Percentiles rank a stretch among this genome's conserved stretches.
Evolutionary conservation across 2,113 vertebrate species (phyloP).

Genomic region (Nannospalax galili): DNA sequence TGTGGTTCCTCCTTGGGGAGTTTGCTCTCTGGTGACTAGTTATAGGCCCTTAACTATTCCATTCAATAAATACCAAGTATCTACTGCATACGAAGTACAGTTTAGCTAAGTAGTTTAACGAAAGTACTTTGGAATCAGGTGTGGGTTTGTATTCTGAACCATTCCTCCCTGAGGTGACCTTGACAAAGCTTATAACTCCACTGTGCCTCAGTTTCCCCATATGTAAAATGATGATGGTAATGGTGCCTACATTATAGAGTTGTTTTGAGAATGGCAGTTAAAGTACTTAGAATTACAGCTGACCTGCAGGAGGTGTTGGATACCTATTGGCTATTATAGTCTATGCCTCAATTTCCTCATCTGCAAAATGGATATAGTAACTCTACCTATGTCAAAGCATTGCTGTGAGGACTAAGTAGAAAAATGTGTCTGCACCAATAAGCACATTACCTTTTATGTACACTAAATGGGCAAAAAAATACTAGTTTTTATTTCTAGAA

Average conservation of each 20-base stretch:
- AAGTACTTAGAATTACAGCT: background rate
- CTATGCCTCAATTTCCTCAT: background rate
- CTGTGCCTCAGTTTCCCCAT: background rate
- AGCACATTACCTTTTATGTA: background rate
- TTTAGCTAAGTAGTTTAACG: background rate
- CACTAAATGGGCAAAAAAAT: background rate
- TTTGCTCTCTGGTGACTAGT: background rate
- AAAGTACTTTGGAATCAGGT: background rate
- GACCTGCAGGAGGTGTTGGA: background rate
- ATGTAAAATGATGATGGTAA: background rate
- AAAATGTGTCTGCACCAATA: background rate
- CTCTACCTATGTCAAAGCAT: background rate
- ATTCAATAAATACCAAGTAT: background rate
- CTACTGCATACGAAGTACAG: background rate
- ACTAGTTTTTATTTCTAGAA: background rate
- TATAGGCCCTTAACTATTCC: background rate
- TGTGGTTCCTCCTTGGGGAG: background rate
- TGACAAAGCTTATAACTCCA: background rate
- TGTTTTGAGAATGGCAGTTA: background rate
- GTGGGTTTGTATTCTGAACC: background rate
- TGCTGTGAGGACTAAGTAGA: background rate
- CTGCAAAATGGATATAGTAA: background rate
- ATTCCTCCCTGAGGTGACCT: background rate
- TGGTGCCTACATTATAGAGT: background rate
- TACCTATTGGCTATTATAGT: background rate